Evolutionary conservation across 2,888 invertebrate species (phyloP).

Genomic region (Erebia ligea): DNA sequence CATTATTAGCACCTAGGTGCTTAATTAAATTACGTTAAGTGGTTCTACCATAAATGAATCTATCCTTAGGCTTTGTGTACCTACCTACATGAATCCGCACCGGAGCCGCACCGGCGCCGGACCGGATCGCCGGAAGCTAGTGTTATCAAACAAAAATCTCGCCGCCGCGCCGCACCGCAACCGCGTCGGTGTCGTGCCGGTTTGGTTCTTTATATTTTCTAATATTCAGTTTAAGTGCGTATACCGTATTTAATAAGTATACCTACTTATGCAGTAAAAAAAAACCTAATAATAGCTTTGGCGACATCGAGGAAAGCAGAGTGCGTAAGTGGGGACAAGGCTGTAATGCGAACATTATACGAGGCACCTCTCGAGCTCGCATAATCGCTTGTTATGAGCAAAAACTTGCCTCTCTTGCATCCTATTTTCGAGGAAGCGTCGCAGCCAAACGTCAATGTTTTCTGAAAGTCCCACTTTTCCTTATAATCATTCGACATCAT

Average conservation of each 20-base stretch:
- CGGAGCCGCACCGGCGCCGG: too few species aligned
- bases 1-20: neutral
- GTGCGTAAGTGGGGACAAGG: constrained; percentile 67
- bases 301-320: constrained; percentile 48
- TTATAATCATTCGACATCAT: neutral
- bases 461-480: constrained; percentile 1
- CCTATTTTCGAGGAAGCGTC: constrained; percentile 37
- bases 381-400: constrained; percentile 70
- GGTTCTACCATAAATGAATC: too few species aligned
- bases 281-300: constrained; percentile 26
- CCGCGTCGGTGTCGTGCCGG: too few species aligned
- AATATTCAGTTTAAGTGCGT: too few species aligned
- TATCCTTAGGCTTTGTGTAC: too few species aligned
- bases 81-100: too few species aligned
- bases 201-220: too few species aligned
- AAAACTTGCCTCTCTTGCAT: constrained; percentile 65
- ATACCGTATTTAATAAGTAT: too few species aligned
- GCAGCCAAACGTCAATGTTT: constrained; percentile 10
- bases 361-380: constrained; percentile 70
- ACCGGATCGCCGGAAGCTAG: too few species aligned
- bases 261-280: neutral
- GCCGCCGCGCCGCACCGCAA: too few species aligned
- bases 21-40: neutral
- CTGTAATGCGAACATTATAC: constrained; percentile 81
- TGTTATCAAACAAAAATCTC: too few species aligned